phyloP scores from a whole-genome alignment of 2,888 invertebrate genomes.

The Amphipyra berbera region DNA sequence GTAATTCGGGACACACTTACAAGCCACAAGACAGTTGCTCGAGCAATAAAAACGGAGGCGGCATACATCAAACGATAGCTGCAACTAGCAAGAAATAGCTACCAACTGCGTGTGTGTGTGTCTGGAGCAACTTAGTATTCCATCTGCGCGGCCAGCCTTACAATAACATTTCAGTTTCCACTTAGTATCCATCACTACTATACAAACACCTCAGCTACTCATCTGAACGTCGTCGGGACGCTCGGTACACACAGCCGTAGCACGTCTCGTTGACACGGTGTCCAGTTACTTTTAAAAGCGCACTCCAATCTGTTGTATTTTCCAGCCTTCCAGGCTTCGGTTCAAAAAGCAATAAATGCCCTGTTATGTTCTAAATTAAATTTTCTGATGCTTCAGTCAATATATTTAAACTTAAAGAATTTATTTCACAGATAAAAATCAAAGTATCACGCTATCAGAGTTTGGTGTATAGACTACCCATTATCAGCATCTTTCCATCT shows the following conservation, averaged over 20 bases:
- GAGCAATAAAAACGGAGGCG: no score
- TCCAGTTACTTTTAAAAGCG: conserved; percentile 55
- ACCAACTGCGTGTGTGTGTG: no score
- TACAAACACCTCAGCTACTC: conserved; percentile 28
- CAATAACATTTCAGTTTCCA: conserved; percentile 20
- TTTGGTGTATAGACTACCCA: no score
- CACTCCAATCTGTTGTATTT: conserved; percentile 37
- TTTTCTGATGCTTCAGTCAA: not conserved
- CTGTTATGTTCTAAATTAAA: conserved; percentile 7
- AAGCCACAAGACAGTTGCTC: no score
- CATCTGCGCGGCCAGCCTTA: not conserved
- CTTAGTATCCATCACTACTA: conserved; percentile 46
- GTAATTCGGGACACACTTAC: no score
- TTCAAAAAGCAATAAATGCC: not conserved
- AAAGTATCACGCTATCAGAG: no score
- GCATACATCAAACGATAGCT: no score
- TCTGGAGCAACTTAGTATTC: no score
- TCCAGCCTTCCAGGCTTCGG: conserved; percentile 17
- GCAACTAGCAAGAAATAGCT: no score
- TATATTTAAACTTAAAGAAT: no score
- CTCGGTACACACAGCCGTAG: conserved; percentile 39
- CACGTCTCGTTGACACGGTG: conserved; percentile 34
- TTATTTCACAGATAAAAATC: no score
- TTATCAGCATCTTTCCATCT: no score
- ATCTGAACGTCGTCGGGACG: conserved; percentile 7